phyloP scores from a whole-genome alignment of 2,888 invertebrate genomes.

The Glyphotaelius pellucidus region DNA sequence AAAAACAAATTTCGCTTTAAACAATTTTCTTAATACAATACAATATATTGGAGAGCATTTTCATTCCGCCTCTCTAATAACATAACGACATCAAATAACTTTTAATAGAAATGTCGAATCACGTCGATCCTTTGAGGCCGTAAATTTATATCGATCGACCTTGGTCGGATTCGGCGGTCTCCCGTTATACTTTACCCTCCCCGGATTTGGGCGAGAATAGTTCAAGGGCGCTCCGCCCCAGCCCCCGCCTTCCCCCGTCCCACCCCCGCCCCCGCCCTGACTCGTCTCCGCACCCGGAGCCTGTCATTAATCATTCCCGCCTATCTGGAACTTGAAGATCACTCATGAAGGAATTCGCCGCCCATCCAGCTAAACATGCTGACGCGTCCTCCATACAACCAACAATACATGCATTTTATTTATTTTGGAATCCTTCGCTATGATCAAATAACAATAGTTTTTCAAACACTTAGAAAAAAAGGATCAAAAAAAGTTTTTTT shows the following conservation, averaged over 20 bases:
- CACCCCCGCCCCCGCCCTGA: neutral
- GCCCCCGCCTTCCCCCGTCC: constrained; percentile 17
- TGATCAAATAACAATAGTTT: too few relatives aligned
- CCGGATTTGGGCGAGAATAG: constrained; percentile 46
- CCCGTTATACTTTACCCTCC: constrained; percentile 44
- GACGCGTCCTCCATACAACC: neutral
- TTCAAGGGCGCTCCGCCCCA: constrained; percentile 50
- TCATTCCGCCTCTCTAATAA: neutral
- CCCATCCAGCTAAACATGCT: constrained; percentile 15
- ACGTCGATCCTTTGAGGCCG: neutral
- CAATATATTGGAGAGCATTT: neutral
- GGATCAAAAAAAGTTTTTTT: too few relatives aligned
- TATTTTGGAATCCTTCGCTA: neutral
- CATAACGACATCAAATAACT: neutral
- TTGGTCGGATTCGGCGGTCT: constrained; percentile 37
- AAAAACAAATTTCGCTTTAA: too few relatives aligned
- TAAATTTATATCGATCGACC: constrained; percentile 52
- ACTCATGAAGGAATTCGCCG: constrained; percentile 2
- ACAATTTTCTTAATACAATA: neutral
- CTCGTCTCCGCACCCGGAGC: constrained; percentile 26
- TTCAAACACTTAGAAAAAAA: too few relatives aligned
- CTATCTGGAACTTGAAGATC: constrained; percentile 28
- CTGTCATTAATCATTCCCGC: constrained; percentile 49
- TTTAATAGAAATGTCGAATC: constrained; percentile 33
- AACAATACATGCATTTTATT: neutral